phyloP scores from a whole-genome alignment of 2,888 invertebrate genomes.

The Tenthredo distinguenda region DNA sequence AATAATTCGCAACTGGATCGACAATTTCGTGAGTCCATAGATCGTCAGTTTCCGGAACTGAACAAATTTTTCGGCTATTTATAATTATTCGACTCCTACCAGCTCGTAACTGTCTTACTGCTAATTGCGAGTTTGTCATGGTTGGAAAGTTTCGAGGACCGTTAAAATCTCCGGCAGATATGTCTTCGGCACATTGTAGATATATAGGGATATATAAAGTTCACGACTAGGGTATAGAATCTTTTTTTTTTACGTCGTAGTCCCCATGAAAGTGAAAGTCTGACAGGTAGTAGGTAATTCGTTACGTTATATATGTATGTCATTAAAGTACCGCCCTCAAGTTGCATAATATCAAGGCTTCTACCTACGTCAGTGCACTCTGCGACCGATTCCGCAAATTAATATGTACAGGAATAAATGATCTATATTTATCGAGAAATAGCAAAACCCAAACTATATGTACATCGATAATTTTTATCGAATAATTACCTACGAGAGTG shows the following conservation, averaged over 20 bases:
- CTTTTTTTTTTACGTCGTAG: background rate
- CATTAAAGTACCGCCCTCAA: constrained; percentile 27
- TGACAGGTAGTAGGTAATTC: background rate
- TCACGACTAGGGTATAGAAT: background rate
- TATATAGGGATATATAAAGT: background rate
- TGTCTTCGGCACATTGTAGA: background rate
- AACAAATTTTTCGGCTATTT: background rate
- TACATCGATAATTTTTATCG: background rate
- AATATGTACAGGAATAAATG: background rate
- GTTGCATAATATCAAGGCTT: constrained; percentile 37
- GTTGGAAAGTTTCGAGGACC: background rate
- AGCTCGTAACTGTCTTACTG: background rate
- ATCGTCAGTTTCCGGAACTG: background rate
- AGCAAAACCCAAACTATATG: background rate
- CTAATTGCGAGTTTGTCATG: background rate
- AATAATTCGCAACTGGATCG: background rate
- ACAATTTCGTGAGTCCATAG: background rate
- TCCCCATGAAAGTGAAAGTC: constrained; percentile 39
- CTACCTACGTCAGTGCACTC: constrained; percentile 18
- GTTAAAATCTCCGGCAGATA: background rate
- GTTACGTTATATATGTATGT: constrained; percentile 19
- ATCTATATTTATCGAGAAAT: background rate
- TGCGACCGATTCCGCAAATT: background rate
- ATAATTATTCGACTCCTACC: background rate
- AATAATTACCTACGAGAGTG: background rate